Conservation (phyloP, 1,140 invertebrate genomes). For the Aphelenchoides avenae region DNA sequence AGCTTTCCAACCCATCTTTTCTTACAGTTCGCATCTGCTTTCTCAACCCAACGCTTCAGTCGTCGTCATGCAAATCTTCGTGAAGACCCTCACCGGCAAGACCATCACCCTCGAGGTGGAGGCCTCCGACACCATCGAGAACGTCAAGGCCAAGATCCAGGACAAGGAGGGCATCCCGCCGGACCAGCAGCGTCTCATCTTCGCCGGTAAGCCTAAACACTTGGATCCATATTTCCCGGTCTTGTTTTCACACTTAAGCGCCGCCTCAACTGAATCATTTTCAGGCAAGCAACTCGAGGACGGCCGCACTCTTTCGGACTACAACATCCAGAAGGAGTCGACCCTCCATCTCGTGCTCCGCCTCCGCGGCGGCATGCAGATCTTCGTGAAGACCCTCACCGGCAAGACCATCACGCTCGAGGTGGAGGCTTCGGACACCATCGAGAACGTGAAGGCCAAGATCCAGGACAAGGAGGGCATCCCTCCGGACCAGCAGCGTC, state of each 20-base stretch:
- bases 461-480: slow-evolving; percentile 63
- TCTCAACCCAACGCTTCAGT: too few relatives aligned
- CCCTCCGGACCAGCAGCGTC: slow-evolving; percentile 29
- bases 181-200: slow-evolving; percentile 28
- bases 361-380: slow-evolving; percentile 67
- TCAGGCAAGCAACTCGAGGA: slow-evolving; percentile 59
- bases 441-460: slow-evolving; percentile 62
- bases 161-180: slow-evolving; percentile 61
- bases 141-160: slow-evolving; percentile 62
- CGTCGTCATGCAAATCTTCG: slow-evolving; percentile 61
- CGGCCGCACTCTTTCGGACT: slow-evolving; percentile 64
- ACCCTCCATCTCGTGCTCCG: slow-evolving; percentile 67
- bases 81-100: slow-evolving; percentile 63
- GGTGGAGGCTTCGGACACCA: slow-evolving; percentile 62
- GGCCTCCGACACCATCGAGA: slow-evolving; percentile 61
- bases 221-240: too few relatives aligned
- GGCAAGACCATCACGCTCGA: slow-evolving; percentile 65
- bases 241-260: too few relatives aligned
- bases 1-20: too few relatives aligned
- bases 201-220: slow-evolving; percentile 7
- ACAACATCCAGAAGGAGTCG: slow-evolving; percentile 72
- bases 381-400: slow-evolving; percentile 63
- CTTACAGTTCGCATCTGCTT: too few relatives aligned
- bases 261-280: too few relatives aligned
- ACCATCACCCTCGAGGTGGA: slow-evolving; percentile 65